A percentile compares a stretch with the other conserved stretches of the same genome.
Evolutionary conservation across 2,113 vertebrate genomes (phyloP).

Genomic region (Lamprotornis superbus): DNA sequence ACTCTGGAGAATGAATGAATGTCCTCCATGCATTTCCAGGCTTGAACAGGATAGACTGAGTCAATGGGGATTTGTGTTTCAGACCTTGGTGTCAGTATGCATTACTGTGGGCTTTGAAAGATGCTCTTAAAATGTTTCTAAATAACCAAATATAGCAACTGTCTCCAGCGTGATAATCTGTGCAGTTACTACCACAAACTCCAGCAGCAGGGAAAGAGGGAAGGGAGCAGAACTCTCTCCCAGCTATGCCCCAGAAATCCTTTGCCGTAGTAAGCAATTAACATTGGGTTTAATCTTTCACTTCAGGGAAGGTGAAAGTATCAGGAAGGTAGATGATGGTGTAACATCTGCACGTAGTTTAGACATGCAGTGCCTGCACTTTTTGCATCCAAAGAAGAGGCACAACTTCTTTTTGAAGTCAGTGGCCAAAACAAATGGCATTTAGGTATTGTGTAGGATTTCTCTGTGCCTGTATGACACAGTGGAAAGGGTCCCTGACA

Average conservation of each 20-base stretch:
- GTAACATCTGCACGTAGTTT: not conserved
- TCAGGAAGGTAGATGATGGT: accelerated
- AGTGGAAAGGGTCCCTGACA: not conserved
- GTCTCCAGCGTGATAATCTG: conserved; percentile 1
- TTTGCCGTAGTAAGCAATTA: not conserved
- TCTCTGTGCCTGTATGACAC: not conserved
- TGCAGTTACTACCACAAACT: not conserved
- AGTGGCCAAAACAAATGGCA: not conserved
- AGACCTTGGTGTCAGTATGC: conserved; percentile 20
- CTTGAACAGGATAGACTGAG: not conserved
- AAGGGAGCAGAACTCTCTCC: not conserved
- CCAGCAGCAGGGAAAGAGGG: not conserved
- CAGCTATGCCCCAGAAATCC: conserved; percentile 15
- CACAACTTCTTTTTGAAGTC: not conserved
- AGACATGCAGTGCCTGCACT: not conserved
- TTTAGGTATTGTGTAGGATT: not conserved
- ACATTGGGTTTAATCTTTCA: not conserved
- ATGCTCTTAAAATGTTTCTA: conserved; percentile 40
- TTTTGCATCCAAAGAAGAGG: not conserved
- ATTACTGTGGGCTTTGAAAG: conserved; percentile 30
- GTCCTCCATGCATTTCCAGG: not conserved
- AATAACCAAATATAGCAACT: conserved; percentile 26
- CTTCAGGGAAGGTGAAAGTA: not conserved
- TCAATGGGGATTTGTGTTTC: not conserved
- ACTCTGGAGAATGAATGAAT: not conserved